Percentiles rank a stretch among this genome's conserved stretches.
These are phyloP conservation scores for Phalacrocorax aristotelis DNA, from an alignment of 2,113 vertebrate genomes.

Conservation along the genomic window DNA sequence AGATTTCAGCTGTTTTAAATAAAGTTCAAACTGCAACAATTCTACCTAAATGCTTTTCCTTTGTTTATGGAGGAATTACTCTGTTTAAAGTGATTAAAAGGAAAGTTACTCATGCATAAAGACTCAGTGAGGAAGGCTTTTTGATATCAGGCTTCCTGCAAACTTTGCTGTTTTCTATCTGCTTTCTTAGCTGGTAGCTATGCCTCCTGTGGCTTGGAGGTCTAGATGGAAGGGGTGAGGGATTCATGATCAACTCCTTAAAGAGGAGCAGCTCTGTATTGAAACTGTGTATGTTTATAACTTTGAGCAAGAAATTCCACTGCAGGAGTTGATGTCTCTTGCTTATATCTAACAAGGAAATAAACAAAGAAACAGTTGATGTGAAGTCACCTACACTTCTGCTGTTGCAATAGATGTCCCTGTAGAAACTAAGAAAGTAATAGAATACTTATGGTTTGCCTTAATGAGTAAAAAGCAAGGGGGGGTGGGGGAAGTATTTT, in stretches of 20 bases:
- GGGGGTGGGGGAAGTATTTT: neutral
- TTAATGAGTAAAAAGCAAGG: neutral
- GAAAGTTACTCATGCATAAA: neutral
- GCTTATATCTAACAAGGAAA: too few relatives aligned
- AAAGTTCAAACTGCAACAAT: neutral
- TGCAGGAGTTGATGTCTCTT: neutral
- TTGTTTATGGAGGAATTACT: neutral
- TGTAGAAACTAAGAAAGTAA: neutral
- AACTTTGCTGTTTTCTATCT: neutral
- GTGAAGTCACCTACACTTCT: neutral
- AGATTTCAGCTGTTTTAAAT: neutral
- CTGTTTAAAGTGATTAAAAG: neutral
- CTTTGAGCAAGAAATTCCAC: neutral
- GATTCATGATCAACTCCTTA: fast-evolving
- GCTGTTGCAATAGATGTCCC: neutral
- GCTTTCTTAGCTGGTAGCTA: neutral
- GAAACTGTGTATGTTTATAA: neutral
- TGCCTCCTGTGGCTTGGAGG: neutral
- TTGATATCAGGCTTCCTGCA: neutral
- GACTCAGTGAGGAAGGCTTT: neutral
- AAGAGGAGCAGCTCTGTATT: neutral
- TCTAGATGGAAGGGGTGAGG: neutral
- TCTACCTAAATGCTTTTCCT: neutral
- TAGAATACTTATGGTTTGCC: neutral
- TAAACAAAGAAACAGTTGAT: neutral